phyloP scores from a whole-genome alignment of 2,113 vertebrate genomes.

The Equus przewalskii region DNA sequence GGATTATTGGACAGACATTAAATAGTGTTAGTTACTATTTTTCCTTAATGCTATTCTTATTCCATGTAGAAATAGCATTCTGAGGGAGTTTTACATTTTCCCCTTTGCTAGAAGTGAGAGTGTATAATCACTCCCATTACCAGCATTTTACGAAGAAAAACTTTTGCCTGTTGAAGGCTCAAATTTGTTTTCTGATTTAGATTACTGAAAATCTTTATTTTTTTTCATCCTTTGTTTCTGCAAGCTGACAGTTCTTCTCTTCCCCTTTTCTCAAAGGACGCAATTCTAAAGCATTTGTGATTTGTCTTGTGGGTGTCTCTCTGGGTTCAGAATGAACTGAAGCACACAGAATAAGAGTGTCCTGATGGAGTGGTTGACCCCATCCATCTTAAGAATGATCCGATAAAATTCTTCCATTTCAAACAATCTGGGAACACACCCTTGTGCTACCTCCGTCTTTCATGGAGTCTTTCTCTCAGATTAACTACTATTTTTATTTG shows the following conservation, averaged over 20 bases:
- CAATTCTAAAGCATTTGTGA: background rate
- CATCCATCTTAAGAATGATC: conserved; percentile 49
- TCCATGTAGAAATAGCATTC: background rate
- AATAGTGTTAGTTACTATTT: conserved; percentile 37
- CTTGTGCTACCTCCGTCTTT: background rate
- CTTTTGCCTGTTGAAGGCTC: background rate
- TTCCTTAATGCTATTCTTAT: conserved; percentile 40
- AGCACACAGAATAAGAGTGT: background rate
- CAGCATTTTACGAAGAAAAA: background rate
- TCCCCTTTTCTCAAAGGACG: conserved; percentile 9
- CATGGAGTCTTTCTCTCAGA: conserved; percentile 37
- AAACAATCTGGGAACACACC: background rate
- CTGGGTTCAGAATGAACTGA: conserved; percentile 14
- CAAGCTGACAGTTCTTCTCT: background rate
- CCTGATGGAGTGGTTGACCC: background rate
- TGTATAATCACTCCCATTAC: background rate
- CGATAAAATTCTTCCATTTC: conserved; percentile 45
- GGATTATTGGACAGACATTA: conserved; percentile 39
- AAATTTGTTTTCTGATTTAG: conserved; percentile 61
- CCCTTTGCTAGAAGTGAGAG: background rate
- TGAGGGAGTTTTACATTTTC: conserved; percentile 34
- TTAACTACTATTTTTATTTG: conserved; percentile 60
- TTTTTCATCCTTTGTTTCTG: background rate
- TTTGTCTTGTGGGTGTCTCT: background rate
- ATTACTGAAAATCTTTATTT: conserved; percentile 25